Conservation (phyloP, 1,140 invertebrate species). For the Apis laboriosa region DNA sequence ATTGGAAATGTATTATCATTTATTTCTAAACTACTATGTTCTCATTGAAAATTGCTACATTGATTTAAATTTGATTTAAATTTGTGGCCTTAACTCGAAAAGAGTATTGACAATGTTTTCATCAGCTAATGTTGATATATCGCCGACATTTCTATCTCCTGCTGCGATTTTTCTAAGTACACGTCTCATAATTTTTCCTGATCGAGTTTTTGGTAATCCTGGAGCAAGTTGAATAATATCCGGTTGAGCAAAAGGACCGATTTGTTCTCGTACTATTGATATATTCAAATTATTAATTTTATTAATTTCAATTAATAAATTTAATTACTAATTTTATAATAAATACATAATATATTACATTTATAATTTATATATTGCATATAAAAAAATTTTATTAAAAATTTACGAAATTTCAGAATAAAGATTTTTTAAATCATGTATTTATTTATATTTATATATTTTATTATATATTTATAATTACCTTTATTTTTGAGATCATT, state of each 20-base stretch:
- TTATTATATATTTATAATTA: constrained; percentile 62
- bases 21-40: constrained; percentile 33
- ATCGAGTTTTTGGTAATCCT: constrained; percentile 96
- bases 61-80: constrained; percentile 58
- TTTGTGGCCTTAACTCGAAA: constrained; percentile 84
- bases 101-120: constrained; percentile 91
- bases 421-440: too few relatives aligned
- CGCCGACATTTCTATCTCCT: constrained; percentile 93
- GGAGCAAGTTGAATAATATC: constrained; percentile 96
- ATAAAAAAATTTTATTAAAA: neutral
- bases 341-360: too few relatives aligned
- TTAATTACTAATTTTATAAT: too few relatives aligned
- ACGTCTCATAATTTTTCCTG: constrained; percentile 98
- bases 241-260: constrained; percentile 97
- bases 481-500: constrained; percentile 89
- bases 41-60: neutral
- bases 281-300: neutral
- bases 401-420: neutral
- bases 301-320: neutral
- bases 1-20: constrained; percentile 19
- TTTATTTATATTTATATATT: too few relatives aligned
- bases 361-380: too few relatives aligned
- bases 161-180: constrained; percentile 96
- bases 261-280: constrained; percentile 90
- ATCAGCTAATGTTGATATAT: constrained; percentile 95